These are phyloP conservation scores for Ptychobarbus kaznakovi DNA, from an alignment of 2,797 vertebrate genomes.

Conservation along the genomic window DNA sequence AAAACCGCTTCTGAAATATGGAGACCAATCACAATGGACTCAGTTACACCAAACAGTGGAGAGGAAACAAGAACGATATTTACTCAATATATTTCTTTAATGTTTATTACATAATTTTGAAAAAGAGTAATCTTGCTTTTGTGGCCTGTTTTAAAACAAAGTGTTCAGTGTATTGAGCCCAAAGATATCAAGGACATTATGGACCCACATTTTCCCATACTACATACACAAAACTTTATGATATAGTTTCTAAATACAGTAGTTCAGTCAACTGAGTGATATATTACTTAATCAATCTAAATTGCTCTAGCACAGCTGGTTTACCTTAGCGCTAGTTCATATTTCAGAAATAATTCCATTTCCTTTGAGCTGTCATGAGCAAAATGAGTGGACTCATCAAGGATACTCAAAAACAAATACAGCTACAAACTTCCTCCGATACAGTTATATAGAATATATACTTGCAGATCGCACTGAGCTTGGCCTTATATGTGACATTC, in stretches of 20 bases:
- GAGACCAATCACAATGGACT: slow-evolving; percentile 1
- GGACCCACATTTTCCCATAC: not conserved
- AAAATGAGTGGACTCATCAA: slow-evolving; percentile 42
- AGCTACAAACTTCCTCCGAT: slow-evolving; percentile 39
- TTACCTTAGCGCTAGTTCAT: slow-evolving; percentile 34
- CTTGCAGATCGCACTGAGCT: not conserved
- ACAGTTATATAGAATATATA: not conserved
- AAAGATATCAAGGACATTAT: not conserved
- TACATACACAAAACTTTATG: not conserved
- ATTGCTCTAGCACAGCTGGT: slow-evolving; percentile 32
- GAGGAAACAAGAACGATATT: not conserved
- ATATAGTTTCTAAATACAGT: not conserved
- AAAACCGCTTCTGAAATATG: not conserved
- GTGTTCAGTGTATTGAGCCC: not conserved
- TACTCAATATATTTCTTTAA: not conserved
- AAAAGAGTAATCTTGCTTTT: not conserved
- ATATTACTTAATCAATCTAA: not conserved
- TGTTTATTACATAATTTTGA: not conserved
- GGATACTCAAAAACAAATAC: slow-evolving; percentile 46
- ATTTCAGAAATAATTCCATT: slow-evolving; percentile 53
- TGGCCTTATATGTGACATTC: not conserved
- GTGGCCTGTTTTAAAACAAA: not conserved
- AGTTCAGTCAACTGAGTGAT: not conserved
- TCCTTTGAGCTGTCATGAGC: slow-evolving; percentile 43
- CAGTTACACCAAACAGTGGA: not conserved